Percentiles rank a stretch among this genome's conserved stretches.
Evolutionary conservation across 2,888 invertebrate species (phyloP).

Genomic region (Sinohyriopsis cumingii): DNA sequence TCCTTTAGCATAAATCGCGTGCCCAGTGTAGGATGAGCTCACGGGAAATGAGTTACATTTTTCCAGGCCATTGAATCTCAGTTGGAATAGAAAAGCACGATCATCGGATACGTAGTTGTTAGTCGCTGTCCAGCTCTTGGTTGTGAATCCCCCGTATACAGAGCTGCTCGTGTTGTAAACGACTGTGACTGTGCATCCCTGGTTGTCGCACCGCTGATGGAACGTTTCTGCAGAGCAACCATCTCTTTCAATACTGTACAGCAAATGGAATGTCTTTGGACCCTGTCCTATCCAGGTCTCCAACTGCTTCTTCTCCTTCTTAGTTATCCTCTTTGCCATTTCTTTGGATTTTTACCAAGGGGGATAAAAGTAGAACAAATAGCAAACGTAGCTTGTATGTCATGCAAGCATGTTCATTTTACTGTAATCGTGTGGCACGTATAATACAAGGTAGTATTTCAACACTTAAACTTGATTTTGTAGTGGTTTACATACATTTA

Average conservation of each 20-base stretch:
- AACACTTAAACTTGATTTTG: too few relatives aligned
- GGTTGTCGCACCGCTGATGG: slow-evolving; percentile 42
- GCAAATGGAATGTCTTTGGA: slow-evolving; percentile 21
- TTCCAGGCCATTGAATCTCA: slow-evolving; percentile 21
- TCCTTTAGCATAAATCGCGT: not conserved
- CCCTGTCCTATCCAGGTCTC: slow-evolving; percentile 31
- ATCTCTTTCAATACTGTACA: slow-evolving; percentile 37
- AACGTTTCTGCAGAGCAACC: slow-evolving; percentile 34
- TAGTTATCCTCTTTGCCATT: too few relatives aligned
- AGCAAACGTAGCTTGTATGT: too few relatives aligned
- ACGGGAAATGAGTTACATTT: slow-evolving; percentile 18
- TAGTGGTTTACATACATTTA: too few relatives aligned
- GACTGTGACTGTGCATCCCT: slow-evolving; percentile 42
- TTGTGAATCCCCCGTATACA: slow-evolving; percentile 42
- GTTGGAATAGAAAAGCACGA: slow-evolving; percentile 37
- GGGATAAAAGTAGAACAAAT: too few relatives aligned
- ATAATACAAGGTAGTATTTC: too few relatives aligned
- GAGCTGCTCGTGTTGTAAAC: slow-evolving; percentile 36
- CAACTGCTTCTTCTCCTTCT: slow-evolving; percentile 28
- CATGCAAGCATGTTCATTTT: too few relatives aligned
- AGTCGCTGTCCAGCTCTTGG: slow-evolving; percentile 25
- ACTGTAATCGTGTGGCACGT: too few relatives aligned
- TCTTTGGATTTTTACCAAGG: too few relatives aligned
- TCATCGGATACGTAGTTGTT: slow-evolving; percentile 14
- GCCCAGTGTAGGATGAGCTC: slow-evolving; percentile 10